These are phyloP conservation scores for Epinephelus coioides DNA, from an alignment of 2,797 vertebrate genomes.

Conservation along the genomic window DNA sequence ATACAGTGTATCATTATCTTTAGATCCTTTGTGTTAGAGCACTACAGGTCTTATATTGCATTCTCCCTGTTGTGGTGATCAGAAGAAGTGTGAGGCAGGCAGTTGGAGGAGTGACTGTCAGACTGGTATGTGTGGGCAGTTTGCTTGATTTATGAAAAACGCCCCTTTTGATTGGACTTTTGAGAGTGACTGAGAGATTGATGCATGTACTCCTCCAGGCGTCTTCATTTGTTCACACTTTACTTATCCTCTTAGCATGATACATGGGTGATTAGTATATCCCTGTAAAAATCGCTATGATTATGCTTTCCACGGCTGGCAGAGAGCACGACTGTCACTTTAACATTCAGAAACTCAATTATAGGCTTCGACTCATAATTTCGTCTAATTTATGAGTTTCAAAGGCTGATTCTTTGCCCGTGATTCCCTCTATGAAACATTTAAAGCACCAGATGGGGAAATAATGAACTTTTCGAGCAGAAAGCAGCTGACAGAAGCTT, in stretches of 20 bases:
- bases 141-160: constrained; percentile 33
- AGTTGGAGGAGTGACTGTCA: constrained; percentile 8
- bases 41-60: not conserved
- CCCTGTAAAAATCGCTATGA: constrained; percentile 11
- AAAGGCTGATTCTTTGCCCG: constrained; percentile 49
- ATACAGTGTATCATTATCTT: too few relatives aligned
- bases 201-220: constrained; percentile 6
- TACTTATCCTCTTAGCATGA: constrained; percentile 21
- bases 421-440: constrained; percentile 56
- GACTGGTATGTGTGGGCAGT: constrained; percentile 20
- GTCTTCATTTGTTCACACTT: constrained; percentile 20
- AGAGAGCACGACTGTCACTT: constrained; percentile 21
- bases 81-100: constrained; percentile 8
- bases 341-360: constrained; percentile 53
- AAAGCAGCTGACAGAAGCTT: constrained; percentile 60
- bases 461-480: constrained; percentile 65
- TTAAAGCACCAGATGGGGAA: constrained; percentile 66
- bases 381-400: constrained; percentile 63
- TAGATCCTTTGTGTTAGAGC: not conserved
- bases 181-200: not conserved
- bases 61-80: constrained; percentile 12
- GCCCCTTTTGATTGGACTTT: constrained; percentile 20
- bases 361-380: constrained; percentile 57
- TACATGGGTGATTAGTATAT: constrained; percentile 25
- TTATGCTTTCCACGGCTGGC: constrained; percentile 19